These are phyloP conservation scores for Drosophila formosana DNA, from an alignment of 2,888 invertebrate species.

Conservation along the genomic window DNA sequence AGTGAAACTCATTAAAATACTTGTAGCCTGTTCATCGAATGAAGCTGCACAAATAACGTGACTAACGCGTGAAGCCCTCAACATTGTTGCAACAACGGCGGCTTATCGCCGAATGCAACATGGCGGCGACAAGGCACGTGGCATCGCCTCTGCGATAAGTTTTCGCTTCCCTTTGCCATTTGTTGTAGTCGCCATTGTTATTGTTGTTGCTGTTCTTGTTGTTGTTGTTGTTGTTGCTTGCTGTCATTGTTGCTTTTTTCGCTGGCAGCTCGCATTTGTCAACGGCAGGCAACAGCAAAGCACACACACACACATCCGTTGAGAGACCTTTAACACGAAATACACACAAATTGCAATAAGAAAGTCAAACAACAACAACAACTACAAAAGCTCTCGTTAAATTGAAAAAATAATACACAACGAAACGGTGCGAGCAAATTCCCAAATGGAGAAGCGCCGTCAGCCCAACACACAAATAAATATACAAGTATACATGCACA, in stretches of 20 bases:
- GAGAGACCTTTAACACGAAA: neutral
- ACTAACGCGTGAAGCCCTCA: neutral
- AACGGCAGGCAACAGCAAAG: slow-evolving; percentile 7
- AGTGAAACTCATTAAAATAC: neutral
- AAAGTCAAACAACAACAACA: slow-evolving; percentile 32
- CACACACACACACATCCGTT: neutral
- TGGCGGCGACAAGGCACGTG: slow-evolving; percentile 34
- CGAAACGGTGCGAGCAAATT: slow-evolving; percentile 21
- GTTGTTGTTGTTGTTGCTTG: neutral
- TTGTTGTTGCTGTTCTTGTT: neutral
- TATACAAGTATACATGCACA: neutral
- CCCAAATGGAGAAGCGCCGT: slow-evolving; percentile 12
- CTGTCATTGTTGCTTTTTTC: neutral
- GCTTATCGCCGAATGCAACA: slow-evolving; percentile 41
- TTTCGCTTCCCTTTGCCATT: slow-evolving; percentile 2
- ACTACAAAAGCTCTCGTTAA: slow-evolving; percentile 13
- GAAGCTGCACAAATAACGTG: neutral
- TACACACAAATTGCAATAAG: slow-evolving; percentile 36
- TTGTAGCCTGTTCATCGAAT: neutral
- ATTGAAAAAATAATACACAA: slow-evolving; percentile 28
- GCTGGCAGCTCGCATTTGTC: slow-evolving; percentile 12
- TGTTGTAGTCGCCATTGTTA: neutral
- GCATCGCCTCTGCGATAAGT: slow-evolving; percentile 16
- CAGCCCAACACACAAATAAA: slow-evolving; percentile 16
- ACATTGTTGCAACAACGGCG: neutral